Conservation (phyloP, 2,113 vertebrate genomes). For the Calidris pygmaea region DNA sequence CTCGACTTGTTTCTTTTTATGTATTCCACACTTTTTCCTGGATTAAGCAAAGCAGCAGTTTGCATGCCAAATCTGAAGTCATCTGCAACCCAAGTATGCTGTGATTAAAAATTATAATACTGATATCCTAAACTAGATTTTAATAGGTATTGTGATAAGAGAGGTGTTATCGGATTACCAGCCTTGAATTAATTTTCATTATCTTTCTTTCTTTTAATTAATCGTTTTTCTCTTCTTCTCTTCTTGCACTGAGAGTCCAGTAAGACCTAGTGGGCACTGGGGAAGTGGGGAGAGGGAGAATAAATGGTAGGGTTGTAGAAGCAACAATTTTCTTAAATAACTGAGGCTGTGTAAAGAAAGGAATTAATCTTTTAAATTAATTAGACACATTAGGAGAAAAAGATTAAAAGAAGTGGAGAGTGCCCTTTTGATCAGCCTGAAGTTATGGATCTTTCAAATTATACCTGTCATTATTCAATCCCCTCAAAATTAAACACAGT, state of each 20-base stretch:
- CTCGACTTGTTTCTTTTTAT: neutral
- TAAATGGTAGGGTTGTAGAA: neutral
- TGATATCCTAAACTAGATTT: constrained; percentile 33
- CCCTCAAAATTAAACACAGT: neutral
- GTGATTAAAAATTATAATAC: constrained; percentile 36
- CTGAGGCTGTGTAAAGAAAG: neutral
- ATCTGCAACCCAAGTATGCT: neutral
- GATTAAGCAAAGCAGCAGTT: neutral
- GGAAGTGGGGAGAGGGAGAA: neutral
- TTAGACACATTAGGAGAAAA: constrained; percentile 4
- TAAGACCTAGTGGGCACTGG: neutral
- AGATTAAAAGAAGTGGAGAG: neutral
- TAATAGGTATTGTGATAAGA: constrained; percentile 34
- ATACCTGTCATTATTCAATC: neutral
- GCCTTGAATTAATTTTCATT: constrained; percentile 39
- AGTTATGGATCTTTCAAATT: neutral
- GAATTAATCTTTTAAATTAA: constrained; percentile 32
- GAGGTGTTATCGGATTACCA: constrained; percentile 14
- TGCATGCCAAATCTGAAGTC: neutral
- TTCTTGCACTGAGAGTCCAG: neutral
- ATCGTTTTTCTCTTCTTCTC: neutral
- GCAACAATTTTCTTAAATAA: constrained; percentile 45
- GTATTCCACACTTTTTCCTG: neutral
- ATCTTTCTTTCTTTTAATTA: constrained; percentile 25
- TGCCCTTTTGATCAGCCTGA: constrained; percentile 7